Base-by-base conservation (phyloP, 2,888 invertebrate genomes). In the Tupiocoris notatus region DNA sequence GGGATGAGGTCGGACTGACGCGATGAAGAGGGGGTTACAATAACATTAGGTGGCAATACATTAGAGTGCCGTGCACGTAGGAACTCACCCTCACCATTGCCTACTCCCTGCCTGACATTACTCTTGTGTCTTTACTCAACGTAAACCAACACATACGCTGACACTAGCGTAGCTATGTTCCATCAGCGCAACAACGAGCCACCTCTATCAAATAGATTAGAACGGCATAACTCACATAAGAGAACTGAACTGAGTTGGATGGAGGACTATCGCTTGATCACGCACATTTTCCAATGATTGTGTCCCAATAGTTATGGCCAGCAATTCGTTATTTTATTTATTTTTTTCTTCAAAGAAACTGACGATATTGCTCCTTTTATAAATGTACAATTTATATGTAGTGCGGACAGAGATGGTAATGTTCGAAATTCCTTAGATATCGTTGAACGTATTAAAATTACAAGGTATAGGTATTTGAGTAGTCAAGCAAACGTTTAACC, bases 131-230 rank as follows among this genome's bases (percentile, higher is more conserved):
- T 39, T 39, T 39, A 39, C 39, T 39, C 39, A 39, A 39, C 39
- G 39, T 39, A 12, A 3, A 39, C 12, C 12, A 18, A 25, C 77
- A 64, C n/a, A n/a, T n/a, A n/a, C 39, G 39, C 39, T 7, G 6
- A 39, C 39, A 39, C 6, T 3, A 12, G 12, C 39, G 12, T 39
- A 12, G 39, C 39, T 39, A 39, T 39, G 39, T 39, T 39, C 24
- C 24, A 64, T 25, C 12, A 65, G 1, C 18, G 39, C 25, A 39
- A 67, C 57, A 21, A 67, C 67, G 67, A 1, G 21, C 76, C 67
- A 23, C 71, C 25, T 75, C 77, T 77, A 78, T 77, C 78, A 78
- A 78, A 78, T 78, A 78, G 78, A 78, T 78, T 78, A 78, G 77
- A 71, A 75, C 77, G 70, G 77, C 78, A 78, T 78, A 78, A 75